Conservation (phyloP, 1,140 invertebrate genomes). For the Drosophila ficusphila region DNA sequence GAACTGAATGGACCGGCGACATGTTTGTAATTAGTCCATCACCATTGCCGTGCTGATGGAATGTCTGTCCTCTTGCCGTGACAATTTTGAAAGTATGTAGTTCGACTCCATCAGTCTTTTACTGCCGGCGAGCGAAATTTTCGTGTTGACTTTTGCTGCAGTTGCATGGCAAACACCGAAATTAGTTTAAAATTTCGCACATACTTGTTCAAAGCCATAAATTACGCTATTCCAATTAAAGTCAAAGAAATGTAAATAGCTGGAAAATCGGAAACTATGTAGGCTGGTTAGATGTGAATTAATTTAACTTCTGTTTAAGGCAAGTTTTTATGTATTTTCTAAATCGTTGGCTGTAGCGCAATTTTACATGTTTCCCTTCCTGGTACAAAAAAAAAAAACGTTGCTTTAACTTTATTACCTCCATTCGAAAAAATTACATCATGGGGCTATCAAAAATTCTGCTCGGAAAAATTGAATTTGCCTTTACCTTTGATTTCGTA, state of each 20-base stretch:
- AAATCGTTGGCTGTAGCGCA: no score
- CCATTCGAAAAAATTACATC: background rate
- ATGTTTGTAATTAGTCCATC: constrained; percentile 75
- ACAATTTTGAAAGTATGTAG: constrained; percentile 8
- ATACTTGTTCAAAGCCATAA: constrained; percentile 20
- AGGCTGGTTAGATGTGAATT: background rate
- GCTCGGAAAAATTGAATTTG: constrained; percentile 47
- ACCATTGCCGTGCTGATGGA: constrained; percentile 30
- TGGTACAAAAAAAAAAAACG: background rate
- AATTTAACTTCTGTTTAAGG: background rate
- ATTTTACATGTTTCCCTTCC: background rate
- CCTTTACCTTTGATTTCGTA: constrained; percentile 43
- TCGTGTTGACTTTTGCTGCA: constrained; percentile 15
- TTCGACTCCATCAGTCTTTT: constrained; percentile 2
- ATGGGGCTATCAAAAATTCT: constrained; percentile 33
- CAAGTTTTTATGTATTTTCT: background rate
- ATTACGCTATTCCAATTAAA: constrained; percentile 25
- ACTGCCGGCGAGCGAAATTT: background rate
- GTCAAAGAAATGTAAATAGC: constrained; percentile 1
- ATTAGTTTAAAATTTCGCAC: constrained; percentile 56
- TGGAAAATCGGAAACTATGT: background rate
- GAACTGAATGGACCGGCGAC: constrained; percentile 39
- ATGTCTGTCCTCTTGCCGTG: constrained; percentile 6
- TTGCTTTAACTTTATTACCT: constrained; percentile 24
- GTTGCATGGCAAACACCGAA: constrained; percentile 40